Evolutionary conservation across 2,888 invertebrate species (phyloP).

Genomic region (Rhodophaea formosa): DNA sequence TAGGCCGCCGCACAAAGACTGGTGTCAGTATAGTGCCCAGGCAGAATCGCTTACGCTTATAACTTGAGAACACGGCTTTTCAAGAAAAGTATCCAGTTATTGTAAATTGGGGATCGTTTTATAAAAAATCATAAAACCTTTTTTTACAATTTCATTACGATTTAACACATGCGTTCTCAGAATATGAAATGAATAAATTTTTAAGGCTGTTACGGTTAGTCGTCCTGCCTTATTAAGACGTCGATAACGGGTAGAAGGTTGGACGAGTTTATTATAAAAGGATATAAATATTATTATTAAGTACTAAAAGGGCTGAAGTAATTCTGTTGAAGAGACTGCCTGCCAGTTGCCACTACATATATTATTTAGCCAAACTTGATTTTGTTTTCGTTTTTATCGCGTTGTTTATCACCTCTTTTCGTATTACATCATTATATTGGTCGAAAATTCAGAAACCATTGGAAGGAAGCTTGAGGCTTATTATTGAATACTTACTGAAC

Average conservation of each 20-base stretch:
- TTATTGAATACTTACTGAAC: no score
- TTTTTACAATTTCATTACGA: conserved; percentile 20
- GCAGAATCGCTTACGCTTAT: not conserved
- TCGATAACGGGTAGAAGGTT: conserved; percentile 1
- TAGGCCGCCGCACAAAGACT: no score
- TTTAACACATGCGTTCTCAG: conserved; percentile 4
- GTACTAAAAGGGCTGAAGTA: not conserved
- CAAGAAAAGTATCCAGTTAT: conserved; percentile 9
- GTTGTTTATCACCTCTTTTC: no score
- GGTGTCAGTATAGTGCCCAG: not conserved
- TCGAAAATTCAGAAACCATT: no score
- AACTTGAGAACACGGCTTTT: not conserved
- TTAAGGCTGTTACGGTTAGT: conserved; percentile 1
- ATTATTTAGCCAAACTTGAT: not conserved
- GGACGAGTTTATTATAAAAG: not conserved
- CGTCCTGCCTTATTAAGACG: conserved; percentile 9
- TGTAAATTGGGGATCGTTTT: conserved; percentile 9
- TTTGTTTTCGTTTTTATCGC: no score
- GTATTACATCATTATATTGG: no score
- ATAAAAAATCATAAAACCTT: conserved; percentile 7
- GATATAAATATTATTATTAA: not conserved
- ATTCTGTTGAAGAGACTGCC: no score
- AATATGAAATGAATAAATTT: conserved; percentile 5
- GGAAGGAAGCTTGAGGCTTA: no score
- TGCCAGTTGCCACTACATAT: not conserved